These are phyloP conservation scores for Scaptomyza montana DNA, from an alignment of 1,140 invertebrate species.

Conservation along the genomic window DNA sequence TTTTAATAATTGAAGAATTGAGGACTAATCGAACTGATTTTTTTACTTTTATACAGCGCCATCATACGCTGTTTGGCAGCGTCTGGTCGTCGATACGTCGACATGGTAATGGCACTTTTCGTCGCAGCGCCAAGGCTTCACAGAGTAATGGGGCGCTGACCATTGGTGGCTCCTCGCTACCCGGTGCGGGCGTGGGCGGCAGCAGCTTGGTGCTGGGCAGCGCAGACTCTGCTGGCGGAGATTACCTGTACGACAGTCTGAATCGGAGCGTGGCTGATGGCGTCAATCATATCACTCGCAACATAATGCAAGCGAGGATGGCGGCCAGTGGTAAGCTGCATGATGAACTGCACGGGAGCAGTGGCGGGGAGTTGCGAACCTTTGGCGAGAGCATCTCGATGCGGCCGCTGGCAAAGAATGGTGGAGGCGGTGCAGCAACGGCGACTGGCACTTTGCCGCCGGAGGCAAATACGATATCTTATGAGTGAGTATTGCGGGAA, in stretches of 20 bases:
- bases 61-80: conserved; percentile 98
- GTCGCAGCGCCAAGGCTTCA: conserved; percentile 64
- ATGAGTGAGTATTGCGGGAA: conserved; percentile 71
- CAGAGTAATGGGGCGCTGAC: conserved; percentile 71
- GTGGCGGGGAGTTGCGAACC: conserved; percentile 83
- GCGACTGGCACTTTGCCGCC: conserved; percentile 61
- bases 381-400: conserved; percentile 91
- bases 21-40: not conserved
- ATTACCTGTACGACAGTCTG: conserved; percentile 86
- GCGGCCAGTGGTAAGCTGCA: conserved; percentile 69
- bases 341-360: conserved; percentile 56
- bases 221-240: conserved; percentile 39
- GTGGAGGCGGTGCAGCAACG: conserved; percentile 45
- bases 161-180: conserved; percentile 46
- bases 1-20: too few relatives aligned
- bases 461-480: conserved; percentile 74
- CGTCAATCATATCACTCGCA: conserved; percentile 86
- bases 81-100: conserved; percentile 95
- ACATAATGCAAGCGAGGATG: conserved; percentile 83
- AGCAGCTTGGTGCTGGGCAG: conserved; percentile 63
- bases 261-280: conserved; percentile 86
- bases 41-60: conserved; percentile 87
- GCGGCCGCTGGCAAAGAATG: conserved; percentile 86
- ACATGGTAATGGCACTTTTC: conserved; percentile 84
- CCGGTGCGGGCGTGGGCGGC: conserved; percentile 54